Percentiles rank a stretch among this genome's conserved stretches.
Conservation (phyloP, 2,888 invertebrate genomes). For the Galerucella pusilla region DNA sequence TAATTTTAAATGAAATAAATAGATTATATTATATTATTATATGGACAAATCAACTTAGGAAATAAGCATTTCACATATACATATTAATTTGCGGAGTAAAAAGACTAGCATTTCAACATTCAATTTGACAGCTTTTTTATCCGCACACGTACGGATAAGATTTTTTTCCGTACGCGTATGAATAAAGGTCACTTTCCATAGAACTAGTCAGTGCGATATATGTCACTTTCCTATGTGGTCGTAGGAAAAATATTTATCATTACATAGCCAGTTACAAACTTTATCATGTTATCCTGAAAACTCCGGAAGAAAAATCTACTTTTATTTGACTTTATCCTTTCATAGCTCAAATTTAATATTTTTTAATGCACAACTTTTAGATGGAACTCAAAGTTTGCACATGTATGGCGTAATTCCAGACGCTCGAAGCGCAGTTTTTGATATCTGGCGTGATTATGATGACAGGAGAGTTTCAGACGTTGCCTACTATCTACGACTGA, state of each 20-base stretch:
- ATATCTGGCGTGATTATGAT: constrained; percentile 86
- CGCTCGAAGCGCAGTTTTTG: constrained; percentile 78
- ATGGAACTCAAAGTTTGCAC: constrained; percentile 74
- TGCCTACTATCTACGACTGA: constrained; percentile 81
- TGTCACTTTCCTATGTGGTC: too few relatives aligned
- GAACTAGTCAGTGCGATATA: too few relatives aligned
- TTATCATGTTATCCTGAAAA: background rate
- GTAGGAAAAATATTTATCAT: background rate
- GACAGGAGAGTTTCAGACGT: constrained; percentile 82
- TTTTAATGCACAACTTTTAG: constrained; percentile 58
- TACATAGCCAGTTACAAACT: background rate
- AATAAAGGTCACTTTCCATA: too few relatives aligned
- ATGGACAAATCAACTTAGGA: too few relatives aligned
- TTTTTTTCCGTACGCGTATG: too few relatives aligned
- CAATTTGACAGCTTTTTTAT: too few relatives aligned
- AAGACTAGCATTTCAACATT: too few relatives aligned
- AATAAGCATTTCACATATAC: too few relatives aligned
- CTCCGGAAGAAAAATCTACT: background rate
- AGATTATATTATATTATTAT: too few relatives aligned
- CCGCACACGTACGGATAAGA: too few relatives aligned
- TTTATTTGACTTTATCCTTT: background rate
- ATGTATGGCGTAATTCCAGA: constrained; percentile 83
- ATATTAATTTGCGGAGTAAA: too few relatives aligned
- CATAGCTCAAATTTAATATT: background rate
- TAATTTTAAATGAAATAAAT: too few relatives aligned